A percentile compares a stretch with the other conserved stretches of the same genome.
Evolutionary conservation across 37 sponge, comb jelly and placozoan genomes (phyloP).

Genomic region (Lycopodina hypogea): DNA sequence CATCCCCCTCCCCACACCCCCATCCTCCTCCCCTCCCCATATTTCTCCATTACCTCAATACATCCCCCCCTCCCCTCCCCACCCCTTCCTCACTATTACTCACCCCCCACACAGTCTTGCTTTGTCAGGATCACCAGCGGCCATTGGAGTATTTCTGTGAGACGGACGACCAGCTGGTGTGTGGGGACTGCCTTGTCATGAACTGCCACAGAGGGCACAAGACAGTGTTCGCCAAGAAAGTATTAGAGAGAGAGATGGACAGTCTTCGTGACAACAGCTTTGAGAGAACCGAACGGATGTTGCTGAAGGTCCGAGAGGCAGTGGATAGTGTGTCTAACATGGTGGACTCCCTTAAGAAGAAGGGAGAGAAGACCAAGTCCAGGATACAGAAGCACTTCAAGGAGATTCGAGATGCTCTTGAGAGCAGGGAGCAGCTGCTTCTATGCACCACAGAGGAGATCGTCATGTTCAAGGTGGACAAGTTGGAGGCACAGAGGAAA

Average conservation of each 20-base stretch:
- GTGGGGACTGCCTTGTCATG: slow-evolving; percentile 20
- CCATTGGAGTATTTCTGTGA: slow-evolving; percentile 26
- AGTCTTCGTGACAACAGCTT: slow-evolving; percentile 8
- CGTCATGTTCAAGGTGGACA: slow-evolving; percentile 19
- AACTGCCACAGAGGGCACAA: slow-evolving; percentile 15
- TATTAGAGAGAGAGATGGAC: slow-evolving; percentile 8
- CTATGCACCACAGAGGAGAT: slow-evolving; percentile 13
- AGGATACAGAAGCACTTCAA: slow-evolving; percentile 34
- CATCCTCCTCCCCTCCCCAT: neutral
- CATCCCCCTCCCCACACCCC: too few species aligned
- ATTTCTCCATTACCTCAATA: neutral
- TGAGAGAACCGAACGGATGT: slow-evolving; percentile 9
- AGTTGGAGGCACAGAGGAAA: slow-evolving; percentile 15
- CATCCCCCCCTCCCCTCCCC: too few species aligned
- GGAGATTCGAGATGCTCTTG: slow-evolving; percentile 19
- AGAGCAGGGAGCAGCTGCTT: slow-evolving; percentile 15
- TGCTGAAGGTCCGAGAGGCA: slow-evolving; percentile 14
- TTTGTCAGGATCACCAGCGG: slow-evolving; percentile 6
- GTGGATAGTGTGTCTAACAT: slow-evolving; percentile 17
- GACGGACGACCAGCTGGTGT: slow-evolving; percentile 17
- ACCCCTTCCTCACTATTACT: too few species aligned
- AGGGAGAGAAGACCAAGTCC: slow-evolving; percentile 12
- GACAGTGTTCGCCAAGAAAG: neutral
- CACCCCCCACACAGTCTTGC: too few species aligned
- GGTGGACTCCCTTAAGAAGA: slow-evolving; percentile 9